These are phyloP conservation scores for Branchinecta sandiegonensis DNA, from an alignment of 2,888 invertebrate species.

Conservation along the genomic window DNA sequence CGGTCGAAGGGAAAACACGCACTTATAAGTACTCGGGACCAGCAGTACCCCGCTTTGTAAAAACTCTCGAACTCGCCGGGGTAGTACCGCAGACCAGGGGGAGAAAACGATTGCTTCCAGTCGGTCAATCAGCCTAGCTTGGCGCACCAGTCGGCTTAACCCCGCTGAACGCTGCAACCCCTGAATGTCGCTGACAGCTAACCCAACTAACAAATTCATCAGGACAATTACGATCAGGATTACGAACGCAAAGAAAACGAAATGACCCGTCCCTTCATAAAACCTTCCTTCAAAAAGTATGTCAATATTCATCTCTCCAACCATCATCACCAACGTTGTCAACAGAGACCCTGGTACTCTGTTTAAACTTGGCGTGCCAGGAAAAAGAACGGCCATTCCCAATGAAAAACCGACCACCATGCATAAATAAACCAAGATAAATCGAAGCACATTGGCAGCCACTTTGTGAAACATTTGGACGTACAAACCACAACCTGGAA, in stretches of 20 bases:
- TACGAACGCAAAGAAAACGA: conserved; percentile 59
- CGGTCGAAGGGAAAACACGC: conserved; percentile 57
- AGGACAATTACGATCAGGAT: conserved; percentile 63
- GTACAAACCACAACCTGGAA: conserved; percentile 70
- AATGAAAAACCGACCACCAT: conserved; percentile 63
- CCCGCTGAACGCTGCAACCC: conserved; percentile 43
- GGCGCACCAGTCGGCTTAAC: conserved; percentile 59
- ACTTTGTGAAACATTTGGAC: conserved; percentile 77
- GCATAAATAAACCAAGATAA: conserved; percentile 62
- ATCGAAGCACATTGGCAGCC: conserved; percentile 64
- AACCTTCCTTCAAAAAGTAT: conserved; percentile 28
- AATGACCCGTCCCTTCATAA: conserved; percentile 57
- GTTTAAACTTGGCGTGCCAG: conserved; percentile 30
- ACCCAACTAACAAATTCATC: conserved; percentile 65
- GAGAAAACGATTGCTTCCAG: conserved; percentile 70
- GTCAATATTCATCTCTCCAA: conserved; percentile 60
- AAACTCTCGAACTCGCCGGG: conserved; percentile 48
- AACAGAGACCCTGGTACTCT: conserved; percentile 48
- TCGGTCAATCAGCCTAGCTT: conserved; percentile 65
- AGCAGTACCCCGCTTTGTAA: conserved; percentile 56
- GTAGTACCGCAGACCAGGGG: conserved; percentile 40
- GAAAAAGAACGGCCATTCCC: conserved; percentile 65
- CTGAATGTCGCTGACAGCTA: conserved; percentile 71
- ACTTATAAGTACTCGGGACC: conserved; percentile 56
- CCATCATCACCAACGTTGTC: conserved; percentile 77